Evolutionary conservation across 64 coral and sea anemone genomes (phyloP), one percentile per base, ranked within the genome.

Genomic region (Catalaphyllia jardinei): DNA sequence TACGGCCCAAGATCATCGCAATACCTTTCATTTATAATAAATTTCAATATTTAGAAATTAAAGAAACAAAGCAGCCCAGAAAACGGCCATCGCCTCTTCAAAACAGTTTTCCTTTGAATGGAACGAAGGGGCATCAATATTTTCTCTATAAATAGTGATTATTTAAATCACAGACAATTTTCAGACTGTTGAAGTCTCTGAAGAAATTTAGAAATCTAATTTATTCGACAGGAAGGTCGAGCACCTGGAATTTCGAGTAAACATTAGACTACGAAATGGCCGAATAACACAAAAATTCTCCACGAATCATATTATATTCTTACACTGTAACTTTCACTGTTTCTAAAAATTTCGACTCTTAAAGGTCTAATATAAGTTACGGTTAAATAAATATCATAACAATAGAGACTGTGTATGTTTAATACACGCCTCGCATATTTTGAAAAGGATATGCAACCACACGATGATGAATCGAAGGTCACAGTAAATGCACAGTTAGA

Each of bases 311-410:
- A 67, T 69, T 10, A 69, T 69, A 69, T 25, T 69, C 54, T 57
- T 57, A 57, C 54, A 13, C 10, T 57, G 54, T 57, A 15, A 57
- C 54, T 57, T 57, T 54, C 9, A 29, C 76, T 79, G 50, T 55
- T 59, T 15, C 24, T 50, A 57, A 52, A 79, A n/a, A 54, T 46
- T 78, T 27, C 24, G 51, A n/a, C 51, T n/a, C 27, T 79, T 79
- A 85, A 10, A 69, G 39, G 81, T 24, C 81, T 51, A 20, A 30
- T 63, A 42, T 85, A 69, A 69, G 65, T n/a, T n/a, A 71, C 24
- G 63, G 22, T 52, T n/a, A 85, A 85, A 71, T 85, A 85, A 85
- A 85, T 72, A 85, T 85, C 39, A 85, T 38, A 51, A 65, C 81
- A 85, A 71, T 24, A 85, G n/a, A 85, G 81, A 38, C 12, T 67